phyloP scores from a whole-genome alignment of 2,888 invertebrate species.

The Linnaemya vulpina region DNA sequence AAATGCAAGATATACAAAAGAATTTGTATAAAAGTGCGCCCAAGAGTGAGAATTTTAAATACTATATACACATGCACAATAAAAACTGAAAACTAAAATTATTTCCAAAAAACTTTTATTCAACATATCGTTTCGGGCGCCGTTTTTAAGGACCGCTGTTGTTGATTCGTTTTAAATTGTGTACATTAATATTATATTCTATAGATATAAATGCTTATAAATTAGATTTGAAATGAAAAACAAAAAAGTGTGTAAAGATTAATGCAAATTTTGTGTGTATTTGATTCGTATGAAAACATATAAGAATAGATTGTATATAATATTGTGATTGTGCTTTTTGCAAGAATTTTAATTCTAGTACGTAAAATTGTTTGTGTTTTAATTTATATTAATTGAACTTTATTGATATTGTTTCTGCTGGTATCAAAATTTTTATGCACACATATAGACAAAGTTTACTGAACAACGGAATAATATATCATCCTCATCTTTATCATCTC shows the following conservation, averaged over 20 bases:
- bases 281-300: not conserved
- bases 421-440: conserved; percentile 11
- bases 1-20: not conserved
- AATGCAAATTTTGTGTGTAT: not conserved
- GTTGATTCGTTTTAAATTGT: not conserved
- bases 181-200: not conserved
- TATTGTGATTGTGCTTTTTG: not conserved
- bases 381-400: conserved; percentile 75
- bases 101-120: not conserved
- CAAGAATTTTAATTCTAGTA: conserved; percentile 25
- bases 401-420: conserved; percentile 63
- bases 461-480: conserved; percentile 42
- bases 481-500: conserved; percentile 48
- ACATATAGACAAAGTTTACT: conserved; percentile 6
- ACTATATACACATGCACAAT: not conserved
- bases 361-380: conserved; percentile 39
- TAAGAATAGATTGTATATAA: not conserved
- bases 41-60: conserved; percentile 11
- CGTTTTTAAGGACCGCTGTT: conserved; percentile 3
- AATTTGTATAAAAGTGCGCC: conserved; percentile 36
- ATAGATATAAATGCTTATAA: not conserved
- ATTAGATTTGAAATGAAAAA: not conserved
- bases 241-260: not conserved
- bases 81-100: conserved; percentile 13
- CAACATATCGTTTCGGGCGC: not conserved